Conservation (phyloP, 2,888 invertebrate genomes). For the Eretmocerus hayati region DNA sequence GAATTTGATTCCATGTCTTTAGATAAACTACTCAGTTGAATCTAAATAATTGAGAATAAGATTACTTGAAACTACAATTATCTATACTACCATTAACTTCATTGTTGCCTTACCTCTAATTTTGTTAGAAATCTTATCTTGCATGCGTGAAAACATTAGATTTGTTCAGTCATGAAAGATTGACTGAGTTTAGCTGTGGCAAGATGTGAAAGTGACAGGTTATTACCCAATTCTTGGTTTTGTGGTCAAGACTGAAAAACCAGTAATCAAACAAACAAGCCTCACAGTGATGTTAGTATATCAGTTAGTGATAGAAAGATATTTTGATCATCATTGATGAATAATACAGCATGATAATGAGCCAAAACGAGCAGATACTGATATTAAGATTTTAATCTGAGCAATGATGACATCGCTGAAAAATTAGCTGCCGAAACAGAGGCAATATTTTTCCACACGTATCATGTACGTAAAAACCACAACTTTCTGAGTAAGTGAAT, state of each 20-base stretch:
- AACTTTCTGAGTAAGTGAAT: too few species aligned
- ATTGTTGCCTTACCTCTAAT: slow-evolving; percentile 16
- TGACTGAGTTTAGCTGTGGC: background rate
- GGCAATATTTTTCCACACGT: too few species aligned
- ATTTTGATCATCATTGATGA: background rate
- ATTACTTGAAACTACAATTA: too few species aligned
- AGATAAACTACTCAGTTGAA: too few species aligned
- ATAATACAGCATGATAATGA: background rate
- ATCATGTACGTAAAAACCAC: too few species aligned
- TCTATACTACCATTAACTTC: too few species aligned
- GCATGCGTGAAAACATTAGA: slow-evolving; percentile 2
- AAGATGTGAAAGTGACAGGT: background rate
- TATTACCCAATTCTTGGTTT: background rate
- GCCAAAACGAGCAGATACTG: background rate
- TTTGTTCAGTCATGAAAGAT: background rate
- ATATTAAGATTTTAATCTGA: too few species aligned
- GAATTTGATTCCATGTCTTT: too few species aligned
- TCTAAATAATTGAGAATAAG: too few species aligned
- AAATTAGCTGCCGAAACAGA: too few species aligned
- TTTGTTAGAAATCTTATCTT: background rate
- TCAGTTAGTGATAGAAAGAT: background rate
- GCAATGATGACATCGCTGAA: too few species aligned
- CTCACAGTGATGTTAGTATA: background rate
- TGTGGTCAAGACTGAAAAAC: background rate
- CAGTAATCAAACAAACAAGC: background rate